A percentile compares a stretch with the other conserved stretches of the same genome.
phyloP scores from a whole-genome alignment of 2,113 vertebrate species.

The Cairina moschata region DNA sequence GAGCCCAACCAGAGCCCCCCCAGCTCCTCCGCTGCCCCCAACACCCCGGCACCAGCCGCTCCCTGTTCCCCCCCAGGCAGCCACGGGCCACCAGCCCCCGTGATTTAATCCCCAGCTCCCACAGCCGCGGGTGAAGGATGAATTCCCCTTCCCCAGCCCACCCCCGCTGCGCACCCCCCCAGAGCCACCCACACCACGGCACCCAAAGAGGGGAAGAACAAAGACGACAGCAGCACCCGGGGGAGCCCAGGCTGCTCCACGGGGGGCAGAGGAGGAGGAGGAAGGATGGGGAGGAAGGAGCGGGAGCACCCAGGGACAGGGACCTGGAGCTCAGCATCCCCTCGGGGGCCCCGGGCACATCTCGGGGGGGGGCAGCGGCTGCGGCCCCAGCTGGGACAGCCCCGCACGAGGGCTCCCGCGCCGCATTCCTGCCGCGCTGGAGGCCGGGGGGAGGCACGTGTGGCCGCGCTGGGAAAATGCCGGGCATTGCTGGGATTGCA shows the following conservation, averaged over 20 bases:
- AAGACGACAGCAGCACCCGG: neutral
- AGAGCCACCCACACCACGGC: fast-evolving
- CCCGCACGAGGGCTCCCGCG: neutral
- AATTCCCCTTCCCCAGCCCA: neutral
- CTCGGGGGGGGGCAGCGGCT: neutral
- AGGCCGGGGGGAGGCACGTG: neutral
- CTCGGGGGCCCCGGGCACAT: neutral
- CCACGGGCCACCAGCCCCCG: neutral
- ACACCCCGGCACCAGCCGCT: fast-evolving
- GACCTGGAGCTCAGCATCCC: neutral
- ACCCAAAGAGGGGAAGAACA: neutral
- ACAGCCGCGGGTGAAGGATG: neutral
- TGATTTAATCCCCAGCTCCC: neutral
- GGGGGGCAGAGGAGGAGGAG: neutral
- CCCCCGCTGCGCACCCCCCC: neutral
- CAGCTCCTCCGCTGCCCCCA: neutral
- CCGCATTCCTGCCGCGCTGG: slow-evolving; percentile 51
- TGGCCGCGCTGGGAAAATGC: slow-evolving; percentile 48
- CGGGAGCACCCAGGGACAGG: neutral
- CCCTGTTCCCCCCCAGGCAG: neutral
- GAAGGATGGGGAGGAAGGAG: neutral
- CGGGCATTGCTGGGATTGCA: slow-evolving; percentile 59
- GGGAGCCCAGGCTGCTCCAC: neutral
- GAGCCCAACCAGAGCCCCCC: neutral
- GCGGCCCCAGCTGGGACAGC: neutral